Conservation (phyloP, 2,113 vertebrate genomes). For the Ciconia stormi region DNA sequence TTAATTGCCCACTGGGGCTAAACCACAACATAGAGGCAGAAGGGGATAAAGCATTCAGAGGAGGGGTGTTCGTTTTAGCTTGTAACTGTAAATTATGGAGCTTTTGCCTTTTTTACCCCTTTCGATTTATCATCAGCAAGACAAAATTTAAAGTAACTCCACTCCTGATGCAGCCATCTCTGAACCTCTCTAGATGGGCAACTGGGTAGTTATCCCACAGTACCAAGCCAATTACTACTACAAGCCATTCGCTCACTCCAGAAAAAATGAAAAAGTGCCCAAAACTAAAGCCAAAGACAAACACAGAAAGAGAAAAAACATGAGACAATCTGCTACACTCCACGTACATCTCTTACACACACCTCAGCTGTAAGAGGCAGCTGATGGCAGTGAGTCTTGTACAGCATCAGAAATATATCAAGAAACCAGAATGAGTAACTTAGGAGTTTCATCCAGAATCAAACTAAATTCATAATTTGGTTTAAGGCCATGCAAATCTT, state of each 20-base stretch:
- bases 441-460: not conserved
- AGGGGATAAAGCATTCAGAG: not conserved
- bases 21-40: not conserved
- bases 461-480: not conserved
- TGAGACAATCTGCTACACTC: not conserved
- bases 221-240: not conserved
- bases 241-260: rapidly evolving
- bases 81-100: not conserved
- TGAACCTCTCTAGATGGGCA: not conserved
- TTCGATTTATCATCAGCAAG: not conserved
- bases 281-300: not conserved
- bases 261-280: not conserved
- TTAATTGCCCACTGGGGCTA: too few species aligned
- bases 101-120: not conserved
- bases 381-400: not conserved
- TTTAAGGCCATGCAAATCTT: not conserved
- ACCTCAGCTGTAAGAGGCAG: not conserved
- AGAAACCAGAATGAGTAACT: not conserved
- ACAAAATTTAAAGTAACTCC: not conserved
- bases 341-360: not conserved
- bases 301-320: not conserved
- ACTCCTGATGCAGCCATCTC: not conserved
- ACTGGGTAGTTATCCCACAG: not conserved
- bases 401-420: not conserved
- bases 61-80: not conserved